These are phyloP conservation scores for Carassius carassius DNA, from an alignment of 2,113 vertebrate species.

Conservation along the genomic window DNA sequence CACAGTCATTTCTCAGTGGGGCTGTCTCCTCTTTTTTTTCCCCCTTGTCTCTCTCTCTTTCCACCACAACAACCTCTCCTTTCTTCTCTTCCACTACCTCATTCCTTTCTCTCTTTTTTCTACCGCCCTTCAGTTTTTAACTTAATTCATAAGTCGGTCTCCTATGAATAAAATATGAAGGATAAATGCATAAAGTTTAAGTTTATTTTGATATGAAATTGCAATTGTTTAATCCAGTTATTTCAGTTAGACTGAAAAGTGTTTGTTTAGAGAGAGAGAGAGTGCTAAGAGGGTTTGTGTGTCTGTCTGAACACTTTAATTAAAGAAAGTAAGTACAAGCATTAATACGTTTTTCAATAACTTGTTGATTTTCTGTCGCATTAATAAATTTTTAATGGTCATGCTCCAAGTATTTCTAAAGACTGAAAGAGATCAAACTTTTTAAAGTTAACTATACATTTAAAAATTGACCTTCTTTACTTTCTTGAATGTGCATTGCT, in stretches of 20 bases:
- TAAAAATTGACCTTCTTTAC: not conserved
- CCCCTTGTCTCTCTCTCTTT: slow-evolving; percentile 57
- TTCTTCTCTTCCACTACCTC: slow-evolving; percentile 59
- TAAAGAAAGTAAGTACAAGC: slow-evolving; percentile 31
- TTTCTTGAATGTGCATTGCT: slow-evolving; percentile 1
- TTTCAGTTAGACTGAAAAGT: slow-evolving; percentile 36
- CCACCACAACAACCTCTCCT: slow-evolving; percentile 44
- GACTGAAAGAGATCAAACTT: not conserved
- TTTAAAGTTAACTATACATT: not conserved
- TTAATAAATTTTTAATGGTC: slow-evolving; percentile 40
- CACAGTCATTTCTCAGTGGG: slow-evolving; percentile 32
- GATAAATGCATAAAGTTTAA: slow-evolving; percentile 48
- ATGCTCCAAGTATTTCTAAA: not conserved
- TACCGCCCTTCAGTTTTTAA: slow-evolving; percentile 6
- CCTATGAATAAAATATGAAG: slow-evolving; percentile 55
- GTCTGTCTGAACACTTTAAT: slow-evolving; percentile 31
- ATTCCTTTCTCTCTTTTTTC: not conserved
- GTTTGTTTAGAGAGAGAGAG: slow-evolving; percentile 19
- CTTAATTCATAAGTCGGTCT: slow-evolving; percentile 33
- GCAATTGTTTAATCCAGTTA: slow-evolving; percentile 55
- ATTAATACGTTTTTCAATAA: slow-evolving; percentile 9
- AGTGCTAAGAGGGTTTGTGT: not conserved
- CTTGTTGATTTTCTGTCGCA: slow-evolving; percentile 20
- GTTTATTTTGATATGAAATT: slow-evolving; percentile 59
- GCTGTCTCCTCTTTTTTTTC: not conserved